Conservation (phyloP, 1,140 invertebrate species). For the Eciton burchellii region DNA sequence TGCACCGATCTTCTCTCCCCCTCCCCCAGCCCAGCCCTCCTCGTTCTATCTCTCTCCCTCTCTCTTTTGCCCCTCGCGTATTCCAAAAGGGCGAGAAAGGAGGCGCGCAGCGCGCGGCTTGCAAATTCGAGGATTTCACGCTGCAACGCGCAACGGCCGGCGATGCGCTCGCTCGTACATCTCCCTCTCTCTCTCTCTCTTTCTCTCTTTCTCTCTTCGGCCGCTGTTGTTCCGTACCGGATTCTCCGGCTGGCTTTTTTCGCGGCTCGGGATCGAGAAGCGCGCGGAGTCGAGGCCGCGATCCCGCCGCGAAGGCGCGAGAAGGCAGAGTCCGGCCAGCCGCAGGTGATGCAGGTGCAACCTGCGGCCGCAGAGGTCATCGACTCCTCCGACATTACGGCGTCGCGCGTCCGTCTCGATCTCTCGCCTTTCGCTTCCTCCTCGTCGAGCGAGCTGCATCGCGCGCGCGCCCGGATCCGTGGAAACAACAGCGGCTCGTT, state of each 20-base stretch:
- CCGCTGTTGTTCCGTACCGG: conserved; percentile 17
- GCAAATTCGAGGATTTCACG: conserved; percentile 58
- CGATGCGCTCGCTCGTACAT: not conserved
- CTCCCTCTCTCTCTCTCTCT: too few species aligned
- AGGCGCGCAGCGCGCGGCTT: not conserved
- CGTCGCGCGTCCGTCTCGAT: conserved; percentile 19
- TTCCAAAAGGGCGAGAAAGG: conserved; percentile 12
- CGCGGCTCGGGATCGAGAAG: conserved; percentile 58
- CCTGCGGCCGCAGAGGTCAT: conserved; percentile 61
- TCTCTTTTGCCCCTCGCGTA: conserved; percentile 1
- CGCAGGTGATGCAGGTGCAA: conserved; percentile 71
- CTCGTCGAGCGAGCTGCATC: conserved; percentile 17
- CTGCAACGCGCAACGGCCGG: conserved; percentile 44
- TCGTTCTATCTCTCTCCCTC: too few species aligned
- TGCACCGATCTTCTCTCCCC: not conserved
- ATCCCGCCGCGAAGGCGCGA: conserved; percentile 15
- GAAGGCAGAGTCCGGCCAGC: conserved; percentile 39
- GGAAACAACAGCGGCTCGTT: conserved; percentile 46
- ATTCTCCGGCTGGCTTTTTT: conserved; percentile 58
- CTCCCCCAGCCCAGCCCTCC: too few species aligned
- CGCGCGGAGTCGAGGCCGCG: conserved; percentile 2
- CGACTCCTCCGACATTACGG: conserved; percentile 43
- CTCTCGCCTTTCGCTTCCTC: conserved; percentile 59
- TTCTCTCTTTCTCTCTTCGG: too few species aligned
- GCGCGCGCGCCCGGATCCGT: conserved; percentile 38